phyloP scores from a whole-genome alignment of 1,140 invertebrate species.

The Drosophila nannoptera region DNA sequence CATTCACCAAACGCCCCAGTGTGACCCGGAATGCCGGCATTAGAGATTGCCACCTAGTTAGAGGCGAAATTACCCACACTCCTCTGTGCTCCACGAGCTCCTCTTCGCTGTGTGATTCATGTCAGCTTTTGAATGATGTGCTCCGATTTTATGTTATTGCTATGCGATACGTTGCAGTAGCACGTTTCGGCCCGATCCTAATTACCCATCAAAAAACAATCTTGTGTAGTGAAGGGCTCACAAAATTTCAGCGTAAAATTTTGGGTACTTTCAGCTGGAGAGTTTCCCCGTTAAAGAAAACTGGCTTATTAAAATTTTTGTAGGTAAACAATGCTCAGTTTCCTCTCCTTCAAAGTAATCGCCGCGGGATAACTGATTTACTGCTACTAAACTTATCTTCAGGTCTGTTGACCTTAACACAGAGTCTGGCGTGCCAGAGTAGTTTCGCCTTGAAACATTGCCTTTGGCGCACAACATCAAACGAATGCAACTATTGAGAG shows the following conservation, averaged over 20 bases:
- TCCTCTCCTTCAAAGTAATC: conserved; percentile 2
- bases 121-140: not conserved
- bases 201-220: conserved; percentile 42
- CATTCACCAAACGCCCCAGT: not conserved
- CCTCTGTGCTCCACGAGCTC: not conserved
- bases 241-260: not conserved
- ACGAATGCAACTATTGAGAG: not conserved
- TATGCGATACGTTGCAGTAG: conserved; percentile 22
- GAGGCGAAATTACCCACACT: too few species aligned
- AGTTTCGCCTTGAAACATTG: conserved; percentile 30
- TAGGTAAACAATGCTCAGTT: too few species aligned
- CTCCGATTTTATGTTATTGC: conserved; percentile 29
- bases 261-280: not conserved
- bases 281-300: too few species aligned
- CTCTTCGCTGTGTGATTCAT: conserved; percentile 51
- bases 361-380: not conserved
- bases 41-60: conserved; percentile 18
- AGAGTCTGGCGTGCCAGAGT: conserved; percentile 5
- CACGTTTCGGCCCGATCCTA: conserved; percentile 25
- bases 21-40: not conserved
- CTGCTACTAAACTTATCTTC: not conserved
- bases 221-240: not conserved
- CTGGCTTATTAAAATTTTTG: not conserved
- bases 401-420: conserved; percentile 8
- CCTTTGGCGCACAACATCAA: conserved; percentile 37